Evolutionary conservation across 1,140 invertebrate genomes (phyloP).

Genomic region (Maniola jurtina): DNA sequence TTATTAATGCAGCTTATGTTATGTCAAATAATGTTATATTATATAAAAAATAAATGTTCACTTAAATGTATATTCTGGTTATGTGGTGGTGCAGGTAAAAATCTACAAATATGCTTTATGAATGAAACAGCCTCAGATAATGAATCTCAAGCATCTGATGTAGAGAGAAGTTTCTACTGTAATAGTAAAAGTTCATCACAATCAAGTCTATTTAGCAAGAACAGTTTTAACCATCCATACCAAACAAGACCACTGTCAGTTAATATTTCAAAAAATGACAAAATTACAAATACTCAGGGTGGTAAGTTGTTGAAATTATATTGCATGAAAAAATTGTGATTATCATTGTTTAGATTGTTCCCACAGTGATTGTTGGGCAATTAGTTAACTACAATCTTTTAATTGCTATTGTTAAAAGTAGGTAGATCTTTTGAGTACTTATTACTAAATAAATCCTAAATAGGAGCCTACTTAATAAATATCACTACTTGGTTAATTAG

Average conservation of each 20-base stretch:
- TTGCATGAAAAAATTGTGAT: conserved; percentile 3
- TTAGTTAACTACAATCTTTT: conserved; percentile 1
- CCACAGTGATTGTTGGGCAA: not conserved
- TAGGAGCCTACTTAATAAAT: too few relatives aligned
- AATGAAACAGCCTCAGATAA: conserved; percentile 93
- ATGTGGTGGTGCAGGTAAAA: conserved; percentile 85
- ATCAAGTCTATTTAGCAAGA: conserved; percentile 67
- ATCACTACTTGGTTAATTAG: too few relatives aligned
- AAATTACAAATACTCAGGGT: conserved; percentile 55
- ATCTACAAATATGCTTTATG: conserved; percentile 97
- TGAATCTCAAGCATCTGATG: conserved; percentile 86
- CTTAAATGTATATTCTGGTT: conserved; percentile 37
- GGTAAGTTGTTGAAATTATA: conserved; percentile 50
- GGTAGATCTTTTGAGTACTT: not conserved
- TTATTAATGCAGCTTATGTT: not conserved
- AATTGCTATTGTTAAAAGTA: conserved; percentile 3
- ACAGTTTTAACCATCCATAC: conserved; percentile 72
- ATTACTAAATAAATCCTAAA: conserved; percentile 7
- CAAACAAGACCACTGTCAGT: conserved; percentile 74
- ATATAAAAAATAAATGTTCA: not conserved
- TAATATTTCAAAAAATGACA: conserved; percentile 69
- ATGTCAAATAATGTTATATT: not conserved
- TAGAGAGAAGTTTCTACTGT: conserved; percentile 77
- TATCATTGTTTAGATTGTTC: conserved; percentile 15
- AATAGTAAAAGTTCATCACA: conserved; percentile 62